Evolutionary conservation across 2,888 invertebrate genomes (phyloP).

Genomic region (Eugnorisma glareosa): DNA sequence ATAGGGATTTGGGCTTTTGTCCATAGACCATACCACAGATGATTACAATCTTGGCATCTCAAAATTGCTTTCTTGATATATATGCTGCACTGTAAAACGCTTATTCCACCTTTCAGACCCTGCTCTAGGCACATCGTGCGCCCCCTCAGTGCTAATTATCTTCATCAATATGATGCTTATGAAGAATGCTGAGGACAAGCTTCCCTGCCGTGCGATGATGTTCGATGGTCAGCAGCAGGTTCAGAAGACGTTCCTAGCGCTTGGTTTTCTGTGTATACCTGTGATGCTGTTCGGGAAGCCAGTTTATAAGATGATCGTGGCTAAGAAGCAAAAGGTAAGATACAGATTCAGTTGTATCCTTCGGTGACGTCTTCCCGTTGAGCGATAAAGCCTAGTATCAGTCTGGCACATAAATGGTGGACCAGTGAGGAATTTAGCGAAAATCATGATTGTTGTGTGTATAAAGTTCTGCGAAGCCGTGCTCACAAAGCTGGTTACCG

Average conservation of each 20-base stretch:
- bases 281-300: slow-evolving; percentile 95
- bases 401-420: neutral
- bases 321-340: slow-evolving; percentile 80
- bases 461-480: neutral
- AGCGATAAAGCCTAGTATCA: neutral
- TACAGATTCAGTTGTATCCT: neutral
- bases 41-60: neutral
- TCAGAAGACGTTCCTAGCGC: slow-evolving; percentile 91
- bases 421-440: neutral
- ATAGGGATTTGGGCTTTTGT: neutral
- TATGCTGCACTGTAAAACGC: neutral
- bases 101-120: slow-evolving; percentile 76
- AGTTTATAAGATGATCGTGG: slow-evolving; percentile 90
- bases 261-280: slow-evolving; percentile 93
- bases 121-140: slow-evolving; percentile 90
- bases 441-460: neutral
- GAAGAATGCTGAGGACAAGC: slow-evolving; percentile 83
- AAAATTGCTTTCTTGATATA: neutral
- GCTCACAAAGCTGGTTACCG: neutral
- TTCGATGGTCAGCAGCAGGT: slow-evolving; percentile 90
- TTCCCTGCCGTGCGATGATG: slow-evolving; percentile 91
- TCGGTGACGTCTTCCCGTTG: neutral
- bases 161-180: slow-evolving; percentile 95
- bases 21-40: neutral
- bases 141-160: slow-evolving; percentile 94